Conservation (phyloP, 2,888 invertebrate species). For the Stegana nigrithorax region DNA sequence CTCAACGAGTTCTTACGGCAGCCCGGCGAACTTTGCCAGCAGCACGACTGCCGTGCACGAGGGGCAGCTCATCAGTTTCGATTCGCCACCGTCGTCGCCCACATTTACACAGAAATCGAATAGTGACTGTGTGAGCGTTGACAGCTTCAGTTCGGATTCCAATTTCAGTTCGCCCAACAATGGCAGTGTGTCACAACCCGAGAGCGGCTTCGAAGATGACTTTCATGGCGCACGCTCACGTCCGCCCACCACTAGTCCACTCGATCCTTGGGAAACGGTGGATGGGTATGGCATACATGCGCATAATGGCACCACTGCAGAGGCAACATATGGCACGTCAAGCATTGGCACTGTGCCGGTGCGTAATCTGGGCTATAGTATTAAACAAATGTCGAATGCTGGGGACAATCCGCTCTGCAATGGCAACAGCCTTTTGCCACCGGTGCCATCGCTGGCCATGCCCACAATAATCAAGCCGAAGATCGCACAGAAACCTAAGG, state of each 20-base stretch:
- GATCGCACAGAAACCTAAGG: slow-evolving; percentile 67
- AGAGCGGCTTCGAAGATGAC: slow-evolving; percentile 87
- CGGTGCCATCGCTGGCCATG: slow-evolving; percentile 69
- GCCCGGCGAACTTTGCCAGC: slow-evolving; percentile 22
- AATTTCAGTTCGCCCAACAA: slow-evolving; percentile 72
- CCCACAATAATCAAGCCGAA: slow-evolving; percentile 79
- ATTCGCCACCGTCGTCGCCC: slow-evolving; percentile 81
- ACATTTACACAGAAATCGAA: slow-evolving; percentile 80
- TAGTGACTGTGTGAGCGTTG: slow-evolving; percentile 80
- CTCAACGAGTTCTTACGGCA: slow-evolving; percentile 10
- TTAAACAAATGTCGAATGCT: slow-evolving; percentile 8
- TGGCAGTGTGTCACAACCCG: slow-evolving; percentile 78
- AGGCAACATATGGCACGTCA: slow-evolving; percentile 26
- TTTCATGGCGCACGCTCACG: slow-evolving; percentile 71
- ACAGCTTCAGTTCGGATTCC: slow-evolving; percentile 81
- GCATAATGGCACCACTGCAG: too few species aligned
- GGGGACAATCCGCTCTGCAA: slow-evolving; percentile 74
- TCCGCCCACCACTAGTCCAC: slow-evolving; percentile 63
- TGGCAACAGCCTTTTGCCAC: slow-evolving; percentile 69
- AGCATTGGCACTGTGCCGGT: slow-evolving; percentile 67
- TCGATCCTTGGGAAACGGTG: slow-evolving; percentile 67
- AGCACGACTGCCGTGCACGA: slow-evolving; percentile 35
- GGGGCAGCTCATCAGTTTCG: slow-evolving; percentile 75
- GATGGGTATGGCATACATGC: slow-evolving; percentile 43
- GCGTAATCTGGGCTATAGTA: slow-evolving; percentile 49